A percentile compares a stretch with the other conserved stretches of the same genome.
Conservation (phyloP, 2,797 vertebrate genomes). For the Gymnocypris eckloni region DNA sequence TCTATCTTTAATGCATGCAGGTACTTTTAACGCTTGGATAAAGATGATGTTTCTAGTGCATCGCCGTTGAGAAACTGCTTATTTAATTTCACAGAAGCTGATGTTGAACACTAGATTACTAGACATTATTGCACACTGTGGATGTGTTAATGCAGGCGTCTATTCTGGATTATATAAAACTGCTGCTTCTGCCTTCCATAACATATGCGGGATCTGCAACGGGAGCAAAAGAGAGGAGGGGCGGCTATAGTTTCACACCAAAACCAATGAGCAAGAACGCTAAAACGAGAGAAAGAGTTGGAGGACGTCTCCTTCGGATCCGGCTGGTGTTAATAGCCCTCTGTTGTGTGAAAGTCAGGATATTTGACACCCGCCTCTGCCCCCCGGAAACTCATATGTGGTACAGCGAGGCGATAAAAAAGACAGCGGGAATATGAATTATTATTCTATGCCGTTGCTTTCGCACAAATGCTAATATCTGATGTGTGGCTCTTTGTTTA, state of each 20-base stretch:
- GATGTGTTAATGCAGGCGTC: constrained; percentile 39
- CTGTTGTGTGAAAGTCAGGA: constrained; percentile 33
- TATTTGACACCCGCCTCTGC: constrained; percentile 48
- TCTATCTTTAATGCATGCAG: neutral
- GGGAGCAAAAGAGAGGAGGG: neutral
- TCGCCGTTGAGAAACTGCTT: constrained; percentile 15
- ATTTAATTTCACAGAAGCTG: constrained; percentile 33
- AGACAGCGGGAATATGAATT: constrained; percentile 47
- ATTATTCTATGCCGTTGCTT: constrained; percentile 41
- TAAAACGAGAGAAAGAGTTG: constrained; percentile 18
- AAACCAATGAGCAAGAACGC: constrained; percentile 21
- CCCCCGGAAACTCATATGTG: constrained; percentile 50
- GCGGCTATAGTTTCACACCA: neutral
- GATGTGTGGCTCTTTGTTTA: constrained; percentile 59
- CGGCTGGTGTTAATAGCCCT: constrained; percentile 54
- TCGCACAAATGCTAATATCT: constrained; percentile 50
- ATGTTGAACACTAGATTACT: constrained; percentile 23
- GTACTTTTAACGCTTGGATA: neutral
- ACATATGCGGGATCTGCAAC: constrained; percentile 42
- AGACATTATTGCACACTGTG: constrained; percentile 30
- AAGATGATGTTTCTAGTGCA: neutral
- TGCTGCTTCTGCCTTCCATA: constrained; percentile 32
- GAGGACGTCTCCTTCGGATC: constrained; percentile 20
- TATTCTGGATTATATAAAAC: constrained; percentile 26
- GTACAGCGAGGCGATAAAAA: constrained; percentile 19